These are phyloP conservation scores for Suillia variegata DNA, from an alignment of 2,888 invertebrate genomes.

Conservation along the genomic window DNA sequence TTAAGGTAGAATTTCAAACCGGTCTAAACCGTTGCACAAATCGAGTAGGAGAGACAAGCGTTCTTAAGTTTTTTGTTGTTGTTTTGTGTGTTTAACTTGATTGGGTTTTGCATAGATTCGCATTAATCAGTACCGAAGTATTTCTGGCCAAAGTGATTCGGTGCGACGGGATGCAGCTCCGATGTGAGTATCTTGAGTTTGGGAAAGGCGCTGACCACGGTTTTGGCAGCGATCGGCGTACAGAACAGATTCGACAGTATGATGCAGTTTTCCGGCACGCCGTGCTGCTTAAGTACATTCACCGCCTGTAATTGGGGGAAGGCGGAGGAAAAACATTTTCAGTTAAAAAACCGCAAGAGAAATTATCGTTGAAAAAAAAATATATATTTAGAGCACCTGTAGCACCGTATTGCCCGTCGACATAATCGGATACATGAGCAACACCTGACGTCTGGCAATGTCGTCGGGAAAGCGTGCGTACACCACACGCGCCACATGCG, in stretches of 20 bases:
- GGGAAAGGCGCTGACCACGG: constrained; percentile 83
- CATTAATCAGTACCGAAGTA: constrained; percentile 97
- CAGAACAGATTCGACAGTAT: constrained; percentile 97
- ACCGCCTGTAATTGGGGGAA: constrained; percentile 82
- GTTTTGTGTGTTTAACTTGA: too few species aligned
- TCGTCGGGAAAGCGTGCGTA: constrained; percentile 98
- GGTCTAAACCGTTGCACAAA: too few species aligned
- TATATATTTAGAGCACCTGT: constrained; percentile 61
- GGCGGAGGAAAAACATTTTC: constrained; percentile 5
- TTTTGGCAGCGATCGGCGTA: constrained; percentile 87
- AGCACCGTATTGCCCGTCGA: constrained; percentile 96
- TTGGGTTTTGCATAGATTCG: too few species aligned
- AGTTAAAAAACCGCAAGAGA: too few species aligned
- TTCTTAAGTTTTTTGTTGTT: too few species aligned
- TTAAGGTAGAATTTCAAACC: too few species aligned
- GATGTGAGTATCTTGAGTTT: constrained; percentile 94
- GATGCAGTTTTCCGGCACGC: constrained; percentile 91
- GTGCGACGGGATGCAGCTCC: constrained; percentile 92
- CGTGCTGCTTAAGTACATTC: constrained; percentile 90
- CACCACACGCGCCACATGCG: constrained; percentile 94
- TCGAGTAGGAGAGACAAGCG: too few species aligned
- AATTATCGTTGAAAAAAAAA: constrained; percentile 8
- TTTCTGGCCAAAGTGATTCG: constrained; percentile 97
- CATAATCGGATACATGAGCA: constrained; percentile 99
- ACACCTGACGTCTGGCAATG: constrained; percentile 83